Conservation (phyloP, 2,888 invertebrate species). For the Kuschelorhynchus macadamiae region DNA sequence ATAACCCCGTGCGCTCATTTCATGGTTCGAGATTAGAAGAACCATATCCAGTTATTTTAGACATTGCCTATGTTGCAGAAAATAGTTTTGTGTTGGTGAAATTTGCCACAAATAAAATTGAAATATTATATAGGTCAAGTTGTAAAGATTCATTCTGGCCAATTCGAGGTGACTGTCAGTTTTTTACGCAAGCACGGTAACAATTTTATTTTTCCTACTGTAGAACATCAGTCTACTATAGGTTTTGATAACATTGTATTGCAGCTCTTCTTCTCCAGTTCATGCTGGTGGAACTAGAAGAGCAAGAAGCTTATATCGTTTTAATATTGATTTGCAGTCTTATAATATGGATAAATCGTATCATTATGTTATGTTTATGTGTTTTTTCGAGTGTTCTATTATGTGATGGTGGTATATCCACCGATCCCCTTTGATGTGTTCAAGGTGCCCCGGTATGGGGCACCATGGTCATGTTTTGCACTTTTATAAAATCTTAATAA, state of each 20-base stretch:
- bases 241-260: conserved; percentile 17
- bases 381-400: conserved; percentile 13
- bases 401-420: conserved; percentile 3
- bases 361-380: conserved; percentile 16
- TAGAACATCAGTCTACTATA: conserved; percentile 16
- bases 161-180: conserved; percentile 20
- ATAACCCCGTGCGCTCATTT: too few species aligned
- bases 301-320: conserved; percentile 5
- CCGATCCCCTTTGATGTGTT: conserved; percentile 5
- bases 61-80: too few species aligned
- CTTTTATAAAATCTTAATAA: conserved; percentile 7
- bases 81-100: too few species aligned
- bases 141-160: too few species aligned
- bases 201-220: conserved; percentile 21
- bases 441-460: conserved; percentile 2
- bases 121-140: too few species aligned
- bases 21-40: too few species aligned
- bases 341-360: conserved; percentile 5
- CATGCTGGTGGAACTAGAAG: not conserved
- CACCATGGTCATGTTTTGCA: conserved; percentile 8
- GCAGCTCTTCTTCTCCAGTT: conserved; percentile 17
- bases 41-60: too few species aligned
- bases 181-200: conserved; percentile 22
- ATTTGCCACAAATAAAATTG: too few species aligned
- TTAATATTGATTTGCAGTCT: conserved; percentile 11